Evolutionary conservation across 2,888 invertebrate genomes (phyloP), one percentile per base, ranked within the genome.

Genomic region (Germaria angustata): DNA sequence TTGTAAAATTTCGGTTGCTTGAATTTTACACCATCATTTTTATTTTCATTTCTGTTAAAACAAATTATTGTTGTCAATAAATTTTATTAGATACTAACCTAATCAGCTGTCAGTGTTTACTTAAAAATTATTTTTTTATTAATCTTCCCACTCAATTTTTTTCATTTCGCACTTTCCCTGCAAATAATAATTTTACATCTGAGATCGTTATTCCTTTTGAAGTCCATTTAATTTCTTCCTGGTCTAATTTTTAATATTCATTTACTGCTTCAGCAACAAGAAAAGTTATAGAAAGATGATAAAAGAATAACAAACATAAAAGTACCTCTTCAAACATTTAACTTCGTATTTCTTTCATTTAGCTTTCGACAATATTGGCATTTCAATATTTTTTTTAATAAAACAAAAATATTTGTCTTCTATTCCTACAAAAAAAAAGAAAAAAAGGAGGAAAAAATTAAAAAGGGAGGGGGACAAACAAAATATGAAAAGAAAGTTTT

Each of bases 301-400:
- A 51, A 24, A 2, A 9, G 4, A 71, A 73, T 22, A 46, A 66
- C n/a, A 75, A 55, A 57, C 39, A 55, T 8, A 15, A 49, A 36
- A 39, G 36, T 24, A 22, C 24, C n/a, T 49, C 20, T 34, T 4
- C 44, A 34, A 17, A 9, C 9, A 32, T 32, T 32, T 20, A 32
- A n/a, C 61, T 20, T 28, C 17, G 39, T 17, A 46, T 20, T 65
- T 75, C 34, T 36, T 66, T 36, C 15, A 34, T 61, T 69, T 36
- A 24, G 51, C 46, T 55, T 63, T 57, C 20, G 36, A 77, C 41
- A 63, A 72, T 72, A 57, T 72, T 79, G 78, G 41, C 20, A 61
- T 72, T 72, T 53, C 59, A 71, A 66, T 80, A 76, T 57, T 71
- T 80, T 78, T 76, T 77, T n/a, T n/a, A 81, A 81, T 76, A 77